phyloP scores from a whole-genome alignment of 2,113 vertebrate species.

The Serilophus lunatus region DNA sequence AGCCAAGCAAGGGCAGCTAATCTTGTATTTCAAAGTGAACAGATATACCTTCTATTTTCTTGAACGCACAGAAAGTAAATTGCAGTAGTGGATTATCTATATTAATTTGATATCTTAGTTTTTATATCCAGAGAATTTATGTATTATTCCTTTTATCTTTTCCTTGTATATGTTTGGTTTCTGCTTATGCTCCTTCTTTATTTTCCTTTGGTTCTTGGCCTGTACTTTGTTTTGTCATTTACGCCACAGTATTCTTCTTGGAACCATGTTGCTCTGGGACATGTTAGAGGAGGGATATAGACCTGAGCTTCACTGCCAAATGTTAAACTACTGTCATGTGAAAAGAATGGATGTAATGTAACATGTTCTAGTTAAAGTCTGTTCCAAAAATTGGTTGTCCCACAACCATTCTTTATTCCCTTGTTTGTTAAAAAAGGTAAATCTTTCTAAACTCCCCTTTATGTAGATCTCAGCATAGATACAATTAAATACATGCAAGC shows the following conservation, averaged over 20 bases:
- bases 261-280: not conserved
- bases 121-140: not conserved
- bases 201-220: not conserved
- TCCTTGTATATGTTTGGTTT: not conserved
- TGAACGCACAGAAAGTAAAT: not conserved
- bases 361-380: not conserved
- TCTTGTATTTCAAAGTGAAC: not conserved
- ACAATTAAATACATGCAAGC: not conserved
- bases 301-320: not conserved
- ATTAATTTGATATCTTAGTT: not conserved
- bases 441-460: not conserved
- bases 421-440: not conserved
- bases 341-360: conserved; percentile 35
- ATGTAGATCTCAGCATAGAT: not conserved
- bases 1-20: not conserved
- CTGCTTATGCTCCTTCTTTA: not conserved
- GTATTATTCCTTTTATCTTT: not conserved
- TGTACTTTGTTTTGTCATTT: not conserved
- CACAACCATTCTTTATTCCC: not conserved
- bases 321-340: not conserved
- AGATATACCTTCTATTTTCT: not conserved
- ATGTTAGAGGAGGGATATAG: not conserved
- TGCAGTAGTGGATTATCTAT: not conserved
- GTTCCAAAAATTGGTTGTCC: not conserved
- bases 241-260: not conserved